Conservation (phyloP, 2,113 vertebrate genomes). For the Epinephelus fuscoguttatus region DNA sequence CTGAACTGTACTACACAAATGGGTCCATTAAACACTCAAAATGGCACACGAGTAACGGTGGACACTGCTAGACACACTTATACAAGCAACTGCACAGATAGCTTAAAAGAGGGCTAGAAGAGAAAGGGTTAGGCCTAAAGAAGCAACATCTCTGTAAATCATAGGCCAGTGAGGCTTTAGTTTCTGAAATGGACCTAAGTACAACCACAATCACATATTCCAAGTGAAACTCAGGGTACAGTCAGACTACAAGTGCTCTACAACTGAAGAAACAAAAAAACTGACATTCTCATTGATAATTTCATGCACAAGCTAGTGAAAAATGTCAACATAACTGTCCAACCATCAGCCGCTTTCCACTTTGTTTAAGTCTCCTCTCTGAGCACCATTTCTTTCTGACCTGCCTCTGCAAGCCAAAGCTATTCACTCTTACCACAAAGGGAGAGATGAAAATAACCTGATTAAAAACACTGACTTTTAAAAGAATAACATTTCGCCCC, state of each 20-base stretch:
- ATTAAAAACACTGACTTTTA: conserved; percentile 77
- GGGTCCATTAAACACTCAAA: conserved; percentile 69
- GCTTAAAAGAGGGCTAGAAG: not conserved
- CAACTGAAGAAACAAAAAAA: not conserved
- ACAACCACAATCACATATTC: not conserved
- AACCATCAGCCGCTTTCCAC: conserved; percentile 25
- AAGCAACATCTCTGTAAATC: conserved; percentile 18
- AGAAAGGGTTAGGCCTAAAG: not conserved
- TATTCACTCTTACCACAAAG: conserved; percentile 56
- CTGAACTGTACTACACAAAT: conserved; percentile 64
- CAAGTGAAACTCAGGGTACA: not conserved
- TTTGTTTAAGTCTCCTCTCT: conserved; percentile 31
- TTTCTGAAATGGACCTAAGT: conserved; percentile 8
- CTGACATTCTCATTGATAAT: not conserved
- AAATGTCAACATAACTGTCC: not conserved
- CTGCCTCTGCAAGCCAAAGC: conserved; percentile 65
- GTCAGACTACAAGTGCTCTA: not conserved
- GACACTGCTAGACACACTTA: conserved; percentile 38
- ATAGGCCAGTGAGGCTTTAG: not conserved
- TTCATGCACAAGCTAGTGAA: not conserved
- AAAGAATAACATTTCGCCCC: conserved; percentile 75
- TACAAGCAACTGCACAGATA: conserved; percentile 3
- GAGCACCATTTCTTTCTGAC: conserved; percentile 57
- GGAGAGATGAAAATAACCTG: conserved; percentile 72
- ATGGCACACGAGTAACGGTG: conserved; percentile 55